A percentile compares a stretch with the other conserved stretches of the same genome.
Evolutionary conservation across 2,797 vertebrate species (phyloP).

Genomic region (Sphenopsis melanotis): DNA sequence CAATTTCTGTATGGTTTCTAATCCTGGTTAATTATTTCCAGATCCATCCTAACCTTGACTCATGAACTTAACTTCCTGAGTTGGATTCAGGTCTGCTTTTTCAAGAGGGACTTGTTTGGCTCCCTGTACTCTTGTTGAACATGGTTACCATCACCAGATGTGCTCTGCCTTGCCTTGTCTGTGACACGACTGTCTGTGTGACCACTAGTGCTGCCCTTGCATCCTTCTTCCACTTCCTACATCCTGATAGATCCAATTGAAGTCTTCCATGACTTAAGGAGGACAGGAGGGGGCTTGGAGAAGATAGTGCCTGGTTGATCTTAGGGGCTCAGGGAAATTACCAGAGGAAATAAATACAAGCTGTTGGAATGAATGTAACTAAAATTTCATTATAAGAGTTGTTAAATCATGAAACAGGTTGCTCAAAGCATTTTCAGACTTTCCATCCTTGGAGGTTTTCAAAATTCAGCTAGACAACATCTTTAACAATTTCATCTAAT

Average conservation of each 20-base stretch:
- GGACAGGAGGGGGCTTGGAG: fast-evolving
- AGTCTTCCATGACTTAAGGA: not conserved
- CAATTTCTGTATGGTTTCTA: not conserved
- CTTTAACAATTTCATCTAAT: not conserved
- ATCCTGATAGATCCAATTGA: not conserved
- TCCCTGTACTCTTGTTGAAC: not conserved
- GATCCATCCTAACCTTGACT: not conserved
- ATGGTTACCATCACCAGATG: not conserved
- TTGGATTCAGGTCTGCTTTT: not conserved
- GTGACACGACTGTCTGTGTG: no score
- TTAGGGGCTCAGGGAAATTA: not conserved
- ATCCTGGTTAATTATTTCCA: not conserved
- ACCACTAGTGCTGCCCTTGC: fast-evolving
- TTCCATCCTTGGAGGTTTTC: not conserved
- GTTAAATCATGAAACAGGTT: not conserved
- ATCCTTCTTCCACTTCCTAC: not conserved
- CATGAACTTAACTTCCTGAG: not conserved
- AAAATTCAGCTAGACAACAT: not conserved
- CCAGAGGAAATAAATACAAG: not conserved
- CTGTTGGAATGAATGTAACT: not conserved
- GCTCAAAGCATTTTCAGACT: not conserved
- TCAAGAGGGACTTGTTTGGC: not conserved
- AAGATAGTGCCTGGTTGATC: not conserved
- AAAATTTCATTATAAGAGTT: not conserved
- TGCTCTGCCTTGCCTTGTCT: not conserved